phyloP scores from a whole-genome alignment of 2,113 vertebrate species.

The Balaeniceps rex region DNA sequence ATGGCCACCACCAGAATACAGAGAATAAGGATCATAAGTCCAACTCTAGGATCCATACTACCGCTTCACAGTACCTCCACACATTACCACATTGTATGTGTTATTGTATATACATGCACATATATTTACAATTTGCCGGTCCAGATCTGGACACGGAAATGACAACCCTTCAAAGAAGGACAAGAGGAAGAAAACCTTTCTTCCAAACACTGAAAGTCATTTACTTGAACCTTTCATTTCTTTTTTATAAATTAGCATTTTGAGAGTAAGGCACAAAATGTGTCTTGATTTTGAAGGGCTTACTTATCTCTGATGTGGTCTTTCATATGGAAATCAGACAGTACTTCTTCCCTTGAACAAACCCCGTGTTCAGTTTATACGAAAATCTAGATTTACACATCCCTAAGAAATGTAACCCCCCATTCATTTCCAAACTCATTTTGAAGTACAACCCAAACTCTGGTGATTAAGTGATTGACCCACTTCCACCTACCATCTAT shows the following conservation, averaged over 20 bases:
- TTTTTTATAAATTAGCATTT: background rate
- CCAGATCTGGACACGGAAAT: background rate
- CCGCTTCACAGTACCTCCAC: background rate
- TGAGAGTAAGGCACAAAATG: background rate
- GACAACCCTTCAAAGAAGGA: background rate
- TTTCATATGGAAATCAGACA: background rate
- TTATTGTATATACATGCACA: background rate
- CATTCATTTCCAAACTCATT: background rate
- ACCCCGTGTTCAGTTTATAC: background rate
- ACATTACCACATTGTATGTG: background rate
- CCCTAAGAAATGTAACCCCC: background rate
- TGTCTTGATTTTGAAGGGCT: background rate
- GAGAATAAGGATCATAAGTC: background rate
- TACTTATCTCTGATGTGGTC: background rate
- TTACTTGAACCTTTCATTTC: background rate
- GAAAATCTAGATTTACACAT: background rate
- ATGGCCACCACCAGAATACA: background rate
- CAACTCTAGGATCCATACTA: background rate
- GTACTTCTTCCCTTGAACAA: background rate
- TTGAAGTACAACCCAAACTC: background rate
- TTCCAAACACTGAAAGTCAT: background rate
- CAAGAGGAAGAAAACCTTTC: background rate
- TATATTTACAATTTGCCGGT: background rate
- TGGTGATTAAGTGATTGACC: background rate
- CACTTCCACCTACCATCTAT: background rate